A percentile compares a stretch with the other conserved stretches of the same genome.
These are phyloP conservation scores for Seriola quinqueradiata DNA, from an alignment of 2,113 vertebrate genomes.

Conservation along the genomic window DNA sequence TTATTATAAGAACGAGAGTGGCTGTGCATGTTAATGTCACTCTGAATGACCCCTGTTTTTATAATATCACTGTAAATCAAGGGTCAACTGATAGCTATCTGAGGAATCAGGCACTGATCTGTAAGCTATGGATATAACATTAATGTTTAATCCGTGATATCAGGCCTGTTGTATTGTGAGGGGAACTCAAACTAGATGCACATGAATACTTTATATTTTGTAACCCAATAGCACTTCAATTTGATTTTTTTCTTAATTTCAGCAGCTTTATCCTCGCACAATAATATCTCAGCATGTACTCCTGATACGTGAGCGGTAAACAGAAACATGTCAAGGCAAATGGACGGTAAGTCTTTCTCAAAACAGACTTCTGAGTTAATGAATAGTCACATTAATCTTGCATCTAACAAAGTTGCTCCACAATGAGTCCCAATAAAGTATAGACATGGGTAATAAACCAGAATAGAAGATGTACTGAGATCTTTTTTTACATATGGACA, in stretches of 20 bases:
- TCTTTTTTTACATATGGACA: background rate
- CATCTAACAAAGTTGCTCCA: background rate
- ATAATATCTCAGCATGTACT: too few species aligned
- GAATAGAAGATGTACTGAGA: background rate
- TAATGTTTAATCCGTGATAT: background rate
- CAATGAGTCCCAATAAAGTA: background rate
- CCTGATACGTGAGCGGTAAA: too few species aligned
- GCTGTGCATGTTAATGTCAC: slow-evolving; percentile 12
- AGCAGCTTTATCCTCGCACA: too few species aligned
- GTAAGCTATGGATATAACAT: background rate
- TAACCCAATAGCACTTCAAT: too few species aligned
- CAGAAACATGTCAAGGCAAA: too few species aligned
- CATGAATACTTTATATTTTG: background rate
- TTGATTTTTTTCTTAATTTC: too few species aligned
- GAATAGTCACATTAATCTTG: background rate
- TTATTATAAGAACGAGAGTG: background rate
- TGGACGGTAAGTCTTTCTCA: too few species aligned
- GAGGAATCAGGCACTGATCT: slow-evolving; percentile 22
- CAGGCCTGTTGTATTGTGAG: background rate
- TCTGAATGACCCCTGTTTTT: background rate
- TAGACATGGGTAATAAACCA: background rate
- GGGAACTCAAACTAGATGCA: background rate
- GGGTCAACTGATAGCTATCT: background rate
- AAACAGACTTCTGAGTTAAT: background rate
- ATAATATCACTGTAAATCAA: slow-evolving; percentile 24